Conservation (phyloP, 2,888 invertebrate genomes). For the Lepidochrysops patricia region DNA sequence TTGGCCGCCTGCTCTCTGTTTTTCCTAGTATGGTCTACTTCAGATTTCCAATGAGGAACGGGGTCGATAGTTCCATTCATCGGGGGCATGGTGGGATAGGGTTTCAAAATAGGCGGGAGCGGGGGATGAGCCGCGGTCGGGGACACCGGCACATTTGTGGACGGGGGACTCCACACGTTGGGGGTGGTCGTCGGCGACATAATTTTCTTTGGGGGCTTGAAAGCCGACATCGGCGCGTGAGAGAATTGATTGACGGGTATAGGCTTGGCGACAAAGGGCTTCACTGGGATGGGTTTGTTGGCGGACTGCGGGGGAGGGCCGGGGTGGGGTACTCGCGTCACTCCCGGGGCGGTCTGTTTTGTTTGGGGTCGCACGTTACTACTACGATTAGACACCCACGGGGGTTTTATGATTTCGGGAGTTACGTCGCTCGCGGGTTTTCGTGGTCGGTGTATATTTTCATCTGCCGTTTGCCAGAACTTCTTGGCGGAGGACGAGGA, state of each 20-base stretch:
- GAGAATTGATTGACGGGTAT: slow-evolving; percentile 81
- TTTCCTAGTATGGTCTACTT: slow-evolving; percentile 55
- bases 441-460: slow-evolving; percentile 37
- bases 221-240: slow-evolving; percentile 85
- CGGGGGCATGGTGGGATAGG: slow-evolving; percentile 32
- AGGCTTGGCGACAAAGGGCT: slow-evolving; percentile 73
- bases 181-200: slow-evolving; percentile 50
- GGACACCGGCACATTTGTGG: slow-evolving; percentile 40
- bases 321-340: slow-evolving; percentile 20
- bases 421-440: slow-evolving; percentile 41
- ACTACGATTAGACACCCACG: slow-evolving; percentile 57
- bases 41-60: slow-evolving; percentile 53
- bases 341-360: slow-evolving; percentile 19
- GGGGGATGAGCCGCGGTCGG: slow-evolving; percentile 39
- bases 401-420: slow-evolving; percentile 50
- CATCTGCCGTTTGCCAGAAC: slow-evolving; percentile 78
- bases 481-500: slow-evolving; percentile 68
- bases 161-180: slow-evolving; percentile 62
- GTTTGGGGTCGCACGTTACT: slow-evolving; percentile 33
- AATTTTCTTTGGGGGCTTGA: slow-evolving; percentile 75
- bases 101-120: slow-evolving; percentile 32
- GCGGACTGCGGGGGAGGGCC: slow-evolving; percentile 32
- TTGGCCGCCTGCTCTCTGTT: slow-evolving; percentile 69
- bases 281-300: slow-evolving; percentile 42
- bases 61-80: slow-evolving; percentile 24